These are phyloP conservation scores for Silurus meridionalis DNA, from an alignment of 2,113 vertebrate genomes.

Conservation along the genomic window DNA sequence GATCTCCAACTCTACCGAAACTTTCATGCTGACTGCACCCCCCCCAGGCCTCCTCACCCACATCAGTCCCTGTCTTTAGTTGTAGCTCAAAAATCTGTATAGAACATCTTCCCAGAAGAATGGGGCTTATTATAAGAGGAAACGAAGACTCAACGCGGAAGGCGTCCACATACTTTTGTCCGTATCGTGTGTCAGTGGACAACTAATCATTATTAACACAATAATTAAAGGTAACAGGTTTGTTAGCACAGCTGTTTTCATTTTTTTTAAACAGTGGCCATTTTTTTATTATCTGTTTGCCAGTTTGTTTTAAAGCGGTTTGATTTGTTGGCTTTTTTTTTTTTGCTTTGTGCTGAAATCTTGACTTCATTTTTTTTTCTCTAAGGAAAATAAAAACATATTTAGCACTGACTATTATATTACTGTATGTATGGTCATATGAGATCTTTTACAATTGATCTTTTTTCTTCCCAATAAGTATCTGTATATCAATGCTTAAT, in stretches of 20 bases:
- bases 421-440: background rate
- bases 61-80: too few species aligned
- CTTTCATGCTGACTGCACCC: too few species aligned
- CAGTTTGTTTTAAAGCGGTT: conserved; percentile 58
- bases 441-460: too few species aligned
- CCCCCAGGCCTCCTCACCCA: too few species aligned
- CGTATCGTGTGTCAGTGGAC: conserved; percentile 51
- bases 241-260: conserved; percentile 54
- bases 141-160: too few species aligned
- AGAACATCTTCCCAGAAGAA: too few species aligned
- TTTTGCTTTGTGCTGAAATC: conserved; percentile 65
- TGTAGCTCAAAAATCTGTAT: too few species aligned
- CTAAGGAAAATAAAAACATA: conserved; percentile 69
- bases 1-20: too few species aligned
- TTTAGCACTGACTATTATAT: conserved; percentile 59
- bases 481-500: too few species aligned
- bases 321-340: conserved; percentile 61
- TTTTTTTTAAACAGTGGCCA: conserved; percentile 57
- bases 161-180: too few species aligned
- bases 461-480: too few species aligned
- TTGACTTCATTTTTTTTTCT: conserved; percentile 57
- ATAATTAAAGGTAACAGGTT: conserved; percentile 59
- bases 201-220: conserved; percentile 69
- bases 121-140: too few species aligned
- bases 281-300: conserved; percentile 59